Evolutionary conservation across 2,888 invertebrate genomes (phyloP), one percentile per base, ranked within the genome.

Genomic region (Parnassius orleans): DNA sequence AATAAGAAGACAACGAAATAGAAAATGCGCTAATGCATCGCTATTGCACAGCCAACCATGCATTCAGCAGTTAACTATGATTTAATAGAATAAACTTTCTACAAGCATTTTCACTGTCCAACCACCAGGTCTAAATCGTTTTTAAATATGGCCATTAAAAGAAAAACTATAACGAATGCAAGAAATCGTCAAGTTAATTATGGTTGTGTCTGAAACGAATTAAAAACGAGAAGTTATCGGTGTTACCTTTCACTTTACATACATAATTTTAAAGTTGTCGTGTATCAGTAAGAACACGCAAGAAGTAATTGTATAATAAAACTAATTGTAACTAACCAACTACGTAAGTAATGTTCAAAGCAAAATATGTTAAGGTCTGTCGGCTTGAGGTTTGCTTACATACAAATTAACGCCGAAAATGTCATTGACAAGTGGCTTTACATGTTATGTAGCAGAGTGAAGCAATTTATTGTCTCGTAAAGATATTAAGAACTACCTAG

Each of bases 251-350:
- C 71, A 73, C 71, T 69, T 58, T 47, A 43, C 42, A 52, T 52
- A 60, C 56, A 54, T 58, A 61, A 61, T 53, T 54, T 57, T 47
- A 63, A 59, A 55, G 56, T 24, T 56, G 68, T 69, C 68, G 71
- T 67, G 69, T 66, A 65, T 33, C 33, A 7, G 1, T 68, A 67
- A 63, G 66, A 67, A 75, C 84, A 84, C 78, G 83, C 82, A 75
- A 83, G 73, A 79, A 78, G 79, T 81, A 79, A 82, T 74, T 74
- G 78, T 69, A 56, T 56, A 60, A 60, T 56, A 60, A 51, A 56
- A 52, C 55, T 52, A 52, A 47, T 59, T 52, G 47, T 52, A 44
- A 41, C 41, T 19, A 47, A n/a, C 33, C 41, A n/a, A n/a, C 24
- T 58, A 58, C 14, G n/a, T 24, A 33, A 46, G 46, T 42, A 52